These are phyloP conservation scores for Lydus trimaculatus DNA, from an alignment of 2,888 invertebrate genomes.

Conservation along the genomic window DNA sequence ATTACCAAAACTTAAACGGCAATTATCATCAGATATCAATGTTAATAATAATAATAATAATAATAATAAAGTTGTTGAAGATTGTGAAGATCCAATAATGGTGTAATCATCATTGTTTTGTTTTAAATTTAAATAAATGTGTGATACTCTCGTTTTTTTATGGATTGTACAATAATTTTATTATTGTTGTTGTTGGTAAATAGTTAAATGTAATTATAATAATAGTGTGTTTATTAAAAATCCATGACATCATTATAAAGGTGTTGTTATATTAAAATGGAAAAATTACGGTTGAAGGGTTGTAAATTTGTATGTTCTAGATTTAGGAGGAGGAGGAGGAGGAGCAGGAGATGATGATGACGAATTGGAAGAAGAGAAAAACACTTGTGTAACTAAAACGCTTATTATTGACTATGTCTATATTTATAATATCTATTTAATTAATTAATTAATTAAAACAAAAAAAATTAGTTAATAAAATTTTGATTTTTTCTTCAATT, in stretches of 20 bases:
- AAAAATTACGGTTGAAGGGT: slow-evolving; percentile 35
- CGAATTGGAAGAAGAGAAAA: slow-evolving; percentile 19
- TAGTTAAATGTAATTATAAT: slow-evolving; percentile 28
- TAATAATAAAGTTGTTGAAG: slow-evolving; percentile 52
- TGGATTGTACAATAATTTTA: slow-evolving; percentile 24
- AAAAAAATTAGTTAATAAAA: background rate
- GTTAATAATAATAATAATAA: slow-evolving; percentile 48
- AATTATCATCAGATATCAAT: slow-evolving; percentile 58
- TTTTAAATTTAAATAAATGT: slow-evolving; percentile 38
- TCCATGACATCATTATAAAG: slow-evolving; percentile 33
- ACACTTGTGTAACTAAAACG: slow-evolving; percentile 34
- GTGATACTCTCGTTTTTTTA: slow-evolving; percentile 36
- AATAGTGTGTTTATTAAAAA: slow-evolving; percentile 32
- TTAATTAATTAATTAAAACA: background rate
- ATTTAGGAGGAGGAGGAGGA: slow-evolving; percentile 18
- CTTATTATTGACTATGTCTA: slow-evolving; percentile 35
- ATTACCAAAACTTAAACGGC: slow-evolving; percentile 56
- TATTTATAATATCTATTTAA: slow-evolving; percentile 15
- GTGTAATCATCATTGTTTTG: slow-evolving; percentile 51
- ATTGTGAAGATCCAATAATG: slow-evolving; percentile 60
- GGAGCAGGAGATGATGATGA: too few relatives aligned
- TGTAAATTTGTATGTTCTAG: slow-evolving; percentile 42
- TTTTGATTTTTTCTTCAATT: background rate
- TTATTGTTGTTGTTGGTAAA: slow-evolving; percentile 38
- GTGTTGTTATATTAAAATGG: slow-evolving; percentile 15